phyloP scores from a whole-genome alignment of 2,113 vertebrate genomes.

The Neofelis nebulosa region DNA sequence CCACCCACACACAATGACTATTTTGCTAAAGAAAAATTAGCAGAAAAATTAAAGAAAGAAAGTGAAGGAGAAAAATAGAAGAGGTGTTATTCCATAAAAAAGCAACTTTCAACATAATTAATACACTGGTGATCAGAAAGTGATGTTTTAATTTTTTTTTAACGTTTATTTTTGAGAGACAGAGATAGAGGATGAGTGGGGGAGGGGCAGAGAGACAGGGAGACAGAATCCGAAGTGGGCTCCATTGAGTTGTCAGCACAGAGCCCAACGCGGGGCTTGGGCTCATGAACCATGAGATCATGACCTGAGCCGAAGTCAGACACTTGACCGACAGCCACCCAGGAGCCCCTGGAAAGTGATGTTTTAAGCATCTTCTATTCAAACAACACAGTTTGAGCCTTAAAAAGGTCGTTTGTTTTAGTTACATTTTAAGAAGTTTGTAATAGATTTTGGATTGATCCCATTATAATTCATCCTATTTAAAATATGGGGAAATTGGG shows the following conservation, averaged over 20 bases:
- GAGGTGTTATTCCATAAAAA: background rate
- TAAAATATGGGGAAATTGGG: background rate
- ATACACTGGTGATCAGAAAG: background rate
- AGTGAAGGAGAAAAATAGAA: background rate
- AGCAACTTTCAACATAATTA: background rate
- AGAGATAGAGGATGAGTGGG: too few relatives aligned
- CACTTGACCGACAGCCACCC: too few relatives aligned
- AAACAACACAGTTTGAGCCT: background rate
- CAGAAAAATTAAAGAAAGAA: background rate
- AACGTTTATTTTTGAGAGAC: too few relatives aligned
- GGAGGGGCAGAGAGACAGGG: too few relatives aligned
- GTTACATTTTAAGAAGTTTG: background rate
- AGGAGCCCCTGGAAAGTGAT: background rate
- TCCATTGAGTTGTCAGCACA: too few relatives aligned
- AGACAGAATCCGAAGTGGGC: too few relatives aligned
- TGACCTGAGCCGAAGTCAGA: too few relatives aligned
- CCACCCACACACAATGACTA: background rate
- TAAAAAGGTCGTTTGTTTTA: background rate
- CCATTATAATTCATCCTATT: background rate
- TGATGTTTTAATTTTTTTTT: background rate
- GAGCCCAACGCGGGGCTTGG: too few relatives aligned
- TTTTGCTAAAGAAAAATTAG: background rate
- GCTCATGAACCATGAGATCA: too few relatives aligned
- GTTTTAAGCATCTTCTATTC: background rate
- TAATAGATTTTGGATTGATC: background rate